phyloP scores from a whole-genome alignment of 64 coral and sea anemone genomes.

The Porites lutea region DNA sequence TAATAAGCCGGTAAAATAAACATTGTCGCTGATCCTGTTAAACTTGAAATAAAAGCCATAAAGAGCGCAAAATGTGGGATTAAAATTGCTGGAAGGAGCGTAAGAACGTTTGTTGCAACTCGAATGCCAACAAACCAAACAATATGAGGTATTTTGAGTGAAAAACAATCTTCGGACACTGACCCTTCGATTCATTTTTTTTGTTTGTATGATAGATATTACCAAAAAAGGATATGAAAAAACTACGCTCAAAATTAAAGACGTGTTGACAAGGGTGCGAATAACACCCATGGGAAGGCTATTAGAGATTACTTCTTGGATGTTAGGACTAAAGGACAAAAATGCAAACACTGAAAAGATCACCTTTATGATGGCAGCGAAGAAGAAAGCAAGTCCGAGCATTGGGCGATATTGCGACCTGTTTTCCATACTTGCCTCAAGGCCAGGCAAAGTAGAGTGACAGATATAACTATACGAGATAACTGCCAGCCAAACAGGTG shows the following conservation, averaged over 20 bases:
- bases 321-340: slow-evolving; percentile 17
- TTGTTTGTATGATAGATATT: background rate
- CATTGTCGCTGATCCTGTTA: too few species aligned
- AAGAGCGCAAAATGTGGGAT: background rate
- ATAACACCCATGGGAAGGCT: background rate
- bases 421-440: slow-evolving; percentile 9
- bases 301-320: background rate
- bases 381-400: background rate
- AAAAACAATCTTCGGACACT: background rate
- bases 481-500: background rate
- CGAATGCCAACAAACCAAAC: background rate
- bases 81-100: background rate
- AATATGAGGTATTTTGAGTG: too few species aligned
- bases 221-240: background rate
- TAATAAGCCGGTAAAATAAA: too few species aligned
- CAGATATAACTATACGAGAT: background rate
- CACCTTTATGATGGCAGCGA: background rate
- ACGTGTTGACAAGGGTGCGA: background rate
- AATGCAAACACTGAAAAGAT: slow-evolving; percentile 10
- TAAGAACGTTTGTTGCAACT: background rate
- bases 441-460: background rate
- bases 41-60: background rate
- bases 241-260: background rate
- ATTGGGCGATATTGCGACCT: background rate
- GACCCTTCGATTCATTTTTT: background rate